A percentile compares a stretch with the other conserved stretches of the same genome.
phyloP scores from a whole-genome alignment of 2,797 vertebrate species.

The Platyrinchus mystaceus region DNA sequence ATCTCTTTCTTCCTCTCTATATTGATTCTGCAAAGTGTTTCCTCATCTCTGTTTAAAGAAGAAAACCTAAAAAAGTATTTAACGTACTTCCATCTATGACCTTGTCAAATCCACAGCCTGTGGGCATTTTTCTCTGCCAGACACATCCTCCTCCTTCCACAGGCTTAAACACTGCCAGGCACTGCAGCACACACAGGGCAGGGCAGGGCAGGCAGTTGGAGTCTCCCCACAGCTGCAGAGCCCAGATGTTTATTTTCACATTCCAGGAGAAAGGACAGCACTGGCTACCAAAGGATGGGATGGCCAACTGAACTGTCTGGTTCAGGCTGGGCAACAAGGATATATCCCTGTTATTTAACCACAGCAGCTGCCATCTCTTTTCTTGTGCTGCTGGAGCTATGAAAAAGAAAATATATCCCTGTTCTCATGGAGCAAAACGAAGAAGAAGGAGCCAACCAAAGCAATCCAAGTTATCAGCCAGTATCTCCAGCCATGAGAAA shows the following conservation, averaged over 20 bases:
- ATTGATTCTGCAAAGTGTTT: background rate
- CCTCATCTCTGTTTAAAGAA: background rate
- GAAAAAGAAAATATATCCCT: background rate
- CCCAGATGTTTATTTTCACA: background rate
- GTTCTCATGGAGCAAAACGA: background rate
- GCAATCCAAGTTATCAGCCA: slow-evolving; percentile 1
- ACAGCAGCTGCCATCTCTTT: slow-evolving; percentile 13
- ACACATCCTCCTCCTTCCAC: background rate
- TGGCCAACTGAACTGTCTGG: background rate
- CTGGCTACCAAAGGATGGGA: background rate
- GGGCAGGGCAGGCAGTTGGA: background rate
- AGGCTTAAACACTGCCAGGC: background rate
- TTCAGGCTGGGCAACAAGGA: slow-evolving; percentile 5
- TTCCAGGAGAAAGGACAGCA: background rate
- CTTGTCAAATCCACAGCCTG: slow-evolving; percentile 9
- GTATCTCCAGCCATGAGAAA: slow-evolving; percentile 26
- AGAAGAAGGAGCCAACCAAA: background rate
- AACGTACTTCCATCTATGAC: background rate
- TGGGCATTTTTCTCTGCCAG: background rate
- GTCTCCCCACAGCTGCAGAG: background rate
- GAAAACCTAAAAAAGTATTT: background rate
- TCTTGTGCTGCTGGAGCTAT: background rate
- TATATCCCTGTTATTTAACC: background rate
- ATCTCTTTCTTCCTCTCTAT: background rate
- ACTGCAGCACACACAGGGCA: background rate